Evolutionary conservation across 1,140 invertebrate species (phyloP), one percentile per base, ranked within the genome.

Genomic region (Zaprionus ornatus): DNA sequence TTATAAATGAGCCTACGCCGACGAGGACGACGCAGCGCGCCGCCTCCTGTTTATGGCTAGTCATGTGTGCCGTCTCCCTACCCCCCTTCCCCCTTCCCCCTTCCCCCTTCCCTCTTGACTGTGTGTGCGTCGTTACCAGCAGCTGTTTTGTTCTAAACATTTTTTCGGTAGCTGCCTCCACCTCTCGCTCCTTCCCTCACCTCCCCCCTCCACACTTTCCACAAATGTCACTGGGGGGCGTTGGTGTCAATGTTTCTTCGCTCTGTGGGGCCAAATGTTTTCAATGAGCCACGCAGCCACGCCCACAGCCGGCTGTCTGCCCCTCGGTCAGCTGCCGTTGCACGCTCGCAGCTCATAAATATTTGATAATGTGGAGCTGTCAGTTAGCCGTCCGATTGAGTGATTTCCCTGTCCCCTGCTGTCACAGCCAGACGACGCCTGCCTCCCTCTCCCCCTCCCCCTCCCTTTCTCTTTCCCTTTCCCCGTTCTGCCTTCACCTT

Each of bases 311-410:
- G 52, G 50, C 50, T n/a, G 15, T 19, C 17, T n/a, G 37, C 5
- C n/a, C 64, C 17, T 37, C 52, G 66, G 72, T 74, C 66, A 74
- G 60, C 67, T 54, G 67, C n/a, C 29, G 48, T 19, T 69, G 72
- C 37, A 61, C 50, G 66, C 35, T 63, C 25, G 68, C 68, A 27
- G 54, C 32, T 45, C 71, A 88, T 88, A 81, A 88, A 88, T 88
- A 90, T 88, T 88, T 88, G 85, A 88, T 88, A 88, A 90, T 90
- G 85, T 90, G 75, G 80, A 55, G 77, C 85, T 88, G 84, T 87
- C 84, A 90, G 85, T 87, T 90, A 80, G 74, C 78, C 77, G 77
- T 90, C 74, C 85, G 84, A 88, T 88, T 88, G 84, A 88, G 85
- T 90, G 84, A 88, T 88, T 88, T 88, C 77, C 77, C 76, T 67